A percentile compares a stretch with the other conserved stretches of the same genome.
These are phyloP conservation scores for Notechis scutatus DNA, from an alignment of 2,113 vertebrate genomes.

Conservation along the genomic window DNA sequence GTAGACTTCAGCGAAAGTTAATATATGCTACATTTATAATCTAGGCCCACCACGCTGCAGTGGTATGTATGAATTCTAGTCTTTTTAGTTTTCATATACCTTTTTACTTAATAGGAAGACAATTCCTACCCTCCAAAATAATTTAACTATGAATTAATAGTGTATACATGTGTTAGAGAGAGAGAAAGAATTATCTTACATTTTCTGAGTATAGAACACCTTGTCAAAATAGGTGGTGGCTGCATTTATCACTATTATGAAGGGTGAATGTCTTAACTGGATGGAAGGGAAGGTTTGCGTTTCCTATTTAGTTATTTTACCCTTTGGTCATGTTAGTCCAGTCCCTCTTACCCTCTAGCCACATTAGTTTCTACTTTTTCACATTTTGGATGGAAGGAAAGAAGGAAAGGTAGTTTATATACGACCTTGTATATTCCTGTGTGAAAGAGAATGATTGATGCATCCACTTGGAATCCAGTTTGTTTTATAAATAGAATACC, in stretches of 20 bases:
- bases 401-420: background rate
- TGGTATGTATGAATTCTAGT: slow-evolving; percentile 72
- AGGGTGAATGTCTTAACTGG: background rate
- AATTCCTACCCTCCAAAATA: background rate
- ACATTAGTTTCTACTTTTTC: background rate
- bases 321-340: background rate
- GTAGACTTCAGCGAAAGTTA: slow-evolving; percentile 21
- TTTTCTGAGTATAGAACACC: background rate
- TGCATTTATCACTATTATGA: background rate
- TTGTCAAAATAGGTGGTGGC: background rate
- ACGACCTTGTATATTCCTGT: background rate
- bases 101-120: background rate
- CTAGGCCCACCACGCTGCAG: slow-evolving; percentile 78
- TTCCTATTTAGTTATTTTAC: background rate
- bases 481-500: background rate
- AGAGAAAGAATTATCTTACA: background rate
- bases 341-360: background rate
- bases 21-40: slow-evolving; percentile 63
- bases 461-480: background rate
- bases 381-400: background rate
- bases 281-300: background rate
- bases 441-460: background rate
- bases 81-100: slow-evolving; percentile 34
- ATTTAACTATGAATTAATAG: background rate
- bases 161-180: background rate